phyloP scores from a whole-genome alignment of 2,113 vertebrate species.

The Eudyptes chrysolophus region DNA sequence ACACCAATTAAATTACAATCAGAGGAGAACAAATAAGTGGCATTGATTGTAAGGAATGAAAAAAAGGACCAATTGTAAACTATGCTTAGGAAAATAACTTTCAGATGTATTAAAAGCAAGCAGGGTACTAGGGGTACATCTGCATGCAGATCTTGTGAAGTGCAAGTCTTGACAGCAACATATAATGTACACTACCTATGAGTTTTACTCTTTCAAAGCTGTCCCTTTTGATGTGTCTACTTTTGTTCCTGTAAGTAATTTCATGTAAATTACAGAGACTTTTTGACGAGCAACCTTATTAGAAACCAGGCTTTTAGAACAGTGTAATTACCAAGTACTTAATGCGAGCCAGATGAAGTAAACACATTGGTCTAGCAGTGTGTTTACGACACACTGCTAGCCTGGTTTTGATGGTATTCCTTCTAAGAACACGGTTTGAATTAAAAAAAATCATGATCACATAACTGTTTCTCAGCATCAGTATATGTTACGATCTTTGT shows the following conservation, averaged over 20 bases:
- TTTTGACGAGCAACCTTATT: background rate
- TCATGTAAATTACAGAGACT: background rate
- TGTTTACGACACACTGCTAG: background rate
- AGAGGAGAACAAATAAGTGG: background rate
- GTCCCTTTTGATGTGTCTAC: background rate
- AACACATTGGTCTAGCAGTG: background rate
- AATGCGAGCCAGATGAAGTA: background rate
- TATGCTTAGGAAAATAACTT: background rate
- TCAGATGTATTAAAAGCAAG: background rate
- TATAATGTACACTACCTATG: accelerated
- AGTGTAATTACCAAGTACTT: background rate
- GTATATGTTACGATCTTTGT: accelerated
- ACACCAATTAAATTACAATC: background rate
- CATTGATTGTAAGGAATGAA: background rate
- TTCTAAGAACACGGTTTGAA: background rate
- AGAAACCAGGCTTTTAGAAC: background rate
- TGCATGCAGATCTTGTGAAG: background rate
- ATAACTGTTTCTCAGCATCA: background rate
- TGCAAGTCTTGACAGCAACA: background rate
- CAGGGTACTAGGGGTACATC: background rate
- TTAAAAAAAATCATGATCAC: background rate
- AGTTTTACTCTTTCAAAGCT: background rate
- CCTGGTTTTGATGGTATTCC: background rate
- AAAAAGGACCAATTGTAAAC: background rate
- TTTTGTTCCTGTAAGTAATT: background rate